Evolutionary conservation across 2,888 invertebrate species (phyloP).

Genomic region (Melanostoma scalare): DNA sequence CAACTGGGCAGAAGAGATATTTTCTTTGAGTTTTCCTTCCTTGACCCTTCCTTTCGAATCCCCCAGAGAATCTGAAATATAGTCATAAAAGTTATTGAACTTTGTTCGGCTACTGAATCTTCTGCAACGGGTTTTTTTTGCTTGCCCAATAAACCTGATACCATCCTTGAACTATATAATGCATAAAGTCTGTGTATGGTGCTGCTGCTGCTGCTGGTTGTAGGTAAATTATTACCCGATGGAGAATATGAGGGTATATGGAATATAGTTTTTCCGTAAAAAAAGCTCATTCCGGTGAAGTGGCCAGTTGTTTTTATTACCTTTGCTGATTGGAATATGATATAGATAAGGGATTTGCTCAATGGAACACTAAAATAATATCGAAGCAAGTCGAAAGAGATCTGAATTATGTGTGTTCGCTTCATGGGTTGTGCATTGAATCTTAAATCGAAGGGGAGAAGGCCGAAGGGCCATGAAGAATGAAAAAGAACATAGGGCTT

Average conservation of each 20-base stretch:
- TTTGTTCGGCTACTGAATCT: slow-evolving; percentile 59
- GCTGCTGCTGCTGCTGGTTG: not conserved
- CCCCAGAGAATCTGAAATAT: slow-evolving; percentile 73
- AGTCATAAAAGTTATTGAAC: slow-evolving; percentile 77
- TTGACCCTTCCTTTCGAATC: slow-evolving; percentile 60
- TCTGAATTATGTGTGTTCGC: slow-evolving; percentile 52
- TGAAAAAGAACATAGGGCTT: too few relatives aligned
- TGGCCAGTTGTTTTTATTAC: slow-evolving; percentile 81
- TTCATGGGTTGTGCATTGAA: slow-evolving; percentile 51
- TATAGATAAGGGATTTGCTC: slow-evolving; percentile 75
- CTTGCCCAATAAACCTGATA: slow-evolving; percentile 39
- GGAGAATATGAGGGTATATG: slow-evolving; percentile 51
- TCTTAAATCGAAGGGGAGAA: slow-evolving; percentile 13
- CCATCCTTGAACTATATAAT: slow-evolving; percentile 38
- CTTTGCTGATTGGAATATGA: slow-evolving; percentile 81
- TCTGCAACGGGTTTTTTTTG: slow-evolving; percentile 38
- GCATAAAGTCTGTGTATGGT: slow-evolving; percentile 22
- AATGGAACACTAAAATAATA: slow-evolving; percentile 53
- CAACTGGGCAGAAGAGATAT: slow-evolving; percentile 37
- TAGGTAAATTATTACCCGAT: slow-evolving; percentile 68
- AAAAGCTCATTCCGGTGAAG: slow-evolving; percentile 68
- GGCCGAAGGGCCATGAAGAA: too few relatives aligned
- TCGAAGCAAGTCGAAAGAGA: slow-evolving; percentile 27
- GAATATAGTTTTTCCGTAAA: slow-evolving; percentile 47
- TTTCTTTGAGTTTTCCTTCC: slow-evolving; percentile 19